phyloP scores from a whole-genome alignment of 2,797 vertebrate species.

The Chloroceryle inda region DNA sequence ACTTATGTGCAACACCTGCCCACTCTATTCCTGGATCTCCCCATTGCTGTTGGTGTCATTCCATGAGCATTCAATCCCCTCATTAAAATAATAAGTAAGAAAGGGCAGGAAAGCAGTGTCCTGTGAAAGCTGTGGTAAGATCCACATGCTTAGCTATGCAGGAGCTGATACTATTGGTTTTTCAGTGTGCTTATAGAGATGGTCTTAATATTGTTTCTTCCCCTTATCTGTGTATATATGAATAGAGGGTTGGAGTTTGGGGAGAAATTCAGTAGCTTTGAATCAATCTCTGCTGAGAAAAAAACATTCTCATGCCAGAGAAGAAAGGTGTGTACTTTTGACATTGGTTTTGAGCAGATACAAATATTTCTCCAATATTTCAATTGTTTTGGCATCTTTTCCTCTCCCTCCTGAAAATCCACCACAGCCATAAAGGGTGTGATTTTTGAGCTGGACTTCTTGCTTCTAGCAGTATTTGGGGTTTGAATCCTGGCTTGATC shows the following conservation, averaged over 20 bases:
- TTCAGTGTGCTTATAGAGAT: not conserved
- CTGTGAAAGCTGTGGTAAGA: not conserved
- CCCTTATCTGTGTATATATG: not conserved
- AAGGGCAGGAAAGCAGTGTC: not conserved
- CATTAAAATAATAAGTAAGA: not conserved
- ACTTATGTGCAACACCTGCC: conserved; percentile 27
- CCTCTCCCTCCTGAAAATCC: not conserved
- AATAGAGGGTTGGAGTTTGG: not conserved
- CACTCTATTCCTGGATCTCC: conserved; percentile 28
- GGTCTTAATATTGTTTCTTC: not conserved
- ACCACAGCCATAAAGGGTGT: not conserved
- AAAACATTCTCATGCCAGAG: not conserved
- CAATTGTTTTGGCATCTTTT: not conserved
- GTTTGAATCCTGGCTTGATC: not conserved
- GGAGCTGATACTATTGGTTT: not conserved
- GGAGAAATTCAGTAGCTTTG: not conserved
- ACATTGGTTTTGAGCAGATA: not conserved
- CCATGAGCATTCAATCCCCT: not conserved
- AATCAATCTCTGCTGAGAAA: not conserved
- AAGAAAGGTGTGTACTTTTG: not conserved
- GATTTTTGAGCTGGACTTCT: not conserved
- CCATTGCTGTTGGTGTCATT: not conserved
- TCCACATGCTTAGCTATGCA: not conserved
- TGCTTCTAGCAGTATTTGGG: not conserved
- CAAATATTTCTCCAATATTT: not conserved